A percentile compares a stretch with the other conserved stretches of the same genome.
Conservation (phyloP, 1,140 invertebrate genomes). For the Zaprionus capensis region DNA sequence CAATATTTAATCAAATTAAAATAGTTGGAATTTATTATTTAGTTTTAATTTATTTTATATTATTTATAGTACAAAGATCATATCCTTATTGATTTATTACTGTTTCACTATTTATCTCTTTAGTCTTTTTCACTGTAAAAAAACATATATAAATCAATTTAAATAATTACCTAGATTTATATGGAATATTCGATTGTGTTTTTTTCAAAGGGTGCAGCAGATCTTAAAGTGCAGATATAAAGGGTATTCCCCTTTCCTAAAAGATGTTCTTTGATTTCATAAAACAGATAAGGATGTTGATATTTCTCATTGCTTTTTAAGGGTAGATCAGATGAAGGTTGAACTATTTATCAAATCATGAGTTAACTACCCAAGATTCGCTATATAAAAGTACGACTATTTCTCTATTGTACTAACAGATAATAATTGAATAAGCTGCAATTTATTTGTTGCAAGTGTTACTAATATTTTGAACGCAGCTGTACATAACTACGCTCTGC, state of each 20-base stretch:
- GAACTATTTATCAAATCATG: too few species aligned
- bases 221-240: background rate
- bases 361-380: background rate
- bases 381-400: background rate
- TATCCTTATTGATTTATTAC: too few species aligned
- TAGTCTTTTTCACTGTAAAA: too few species aligned
- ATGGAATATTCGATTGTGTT: background rate
- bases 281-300: background rate
- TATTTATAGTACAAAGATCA: background rate
- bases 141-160: too few species aligned
- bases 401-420: background rate
- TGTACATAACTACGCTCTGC: constrained; percentile 1
- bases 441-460: constrained; percentile 24
- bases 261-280: background rate
- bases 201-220: background rate
- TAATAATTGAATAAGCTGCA: background rate
- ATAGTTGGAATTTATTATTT: background rate
- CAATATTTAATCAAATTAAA: background rate
- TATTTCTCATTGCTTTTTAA: background rate
- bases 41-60: background rate
- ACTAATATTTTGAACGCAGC: constrained; percentile 34
- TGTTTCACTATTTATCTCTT: too few species aligned
- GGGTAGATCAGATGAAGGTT: too few species aligned
- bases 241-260: background rate
- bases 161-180: background rate